phyloP scores from a whole-genome alignment of 2,797 vertebrate genomes.

The Acrocephalus scirpaceus region DNA sequence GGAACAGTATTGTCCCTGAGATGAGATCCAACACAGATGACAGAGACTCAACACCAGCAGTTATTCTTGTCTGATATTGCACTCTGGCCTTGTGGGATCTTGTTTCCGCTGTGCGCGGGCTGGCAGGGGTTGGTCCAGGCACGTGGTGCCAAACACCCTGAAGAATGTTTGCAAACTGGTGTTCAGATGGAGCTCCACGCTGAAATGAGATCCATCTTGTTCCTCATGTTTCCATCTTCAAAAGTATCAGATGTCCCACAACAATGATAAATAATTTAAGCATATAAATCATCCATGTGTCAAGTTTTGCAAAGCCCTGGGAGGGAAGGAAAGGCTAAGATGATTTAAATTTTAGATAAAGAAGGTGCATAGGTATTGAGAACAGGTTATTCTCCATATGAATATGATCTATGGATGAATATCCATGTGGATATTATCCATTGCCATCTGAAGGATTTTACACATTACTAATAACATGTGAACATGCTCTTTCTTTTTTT shows the following conservation, averaged over 20 bases:
- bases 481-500: background rate
- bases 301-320: background rate
- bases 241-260: constrained; percentile 37
- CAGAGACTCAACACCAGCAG: background rate
- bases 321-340: background rate
- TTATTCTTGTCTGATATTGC: background rate
- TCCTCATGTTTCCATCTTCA: background rate
- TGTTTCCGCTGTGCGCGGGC: rapidly evolving
- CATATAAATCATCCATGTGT: background rate
- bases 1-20: background rate
- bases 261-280: constrained; percentile 18
- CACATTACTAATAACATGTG: background rate
- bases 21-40: background rate
- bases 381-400: background rate
- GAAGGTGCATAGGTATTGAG: background rate
- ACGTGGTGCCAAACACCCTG: rapidly evolving
- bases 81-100: background rate
- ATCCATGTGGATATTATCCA: background rate
- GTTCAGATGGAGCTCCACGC: rapidly evolving
- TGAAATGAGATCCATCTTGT: background rate
- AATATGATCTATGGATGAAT: background rate
- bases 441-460: background rate
- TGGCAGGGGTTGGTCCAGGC: background rate
- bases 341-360: background rate
- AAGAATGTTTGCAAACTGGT: background rate